phyloP scores from a whole-genome alignment of 2,797 vertebrate species.

The Neoniphon sammara region DNA sequence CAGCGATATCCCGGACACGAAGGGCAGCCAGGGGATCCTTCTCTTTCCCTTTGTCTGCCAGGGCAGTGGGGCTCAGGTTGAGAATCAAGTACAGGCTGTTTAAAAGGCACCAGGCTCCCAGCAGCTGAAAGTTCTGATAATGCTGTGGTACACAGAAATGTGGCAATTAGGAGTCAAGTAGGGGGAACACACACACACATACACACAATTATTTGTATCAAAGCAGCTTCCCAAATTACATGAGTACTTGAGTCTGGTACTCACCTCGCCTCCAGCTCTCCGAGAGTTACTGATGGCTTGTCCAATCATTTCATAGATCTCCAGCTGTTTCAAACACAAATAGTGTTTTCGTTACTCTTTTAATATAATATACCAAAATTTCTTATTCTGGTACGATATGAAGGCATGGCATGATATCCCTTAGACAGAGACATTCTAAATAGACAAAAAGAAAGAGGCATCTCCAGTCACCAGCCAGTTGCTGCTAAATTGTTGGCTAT shows the following conservation, averaged over 20 bases:
- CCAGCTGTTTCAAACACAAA: conserved; percentile 85
- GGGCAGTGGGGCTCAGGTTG: conserved; percentile 94
- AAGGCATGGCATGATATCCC: no score
- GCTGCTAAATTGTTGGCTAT: no score
- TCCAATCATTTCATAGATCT: conserved; percentile 99
- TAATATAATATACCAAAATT: not conserved
- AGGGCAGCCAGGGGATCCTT: conserved; percentile 97
- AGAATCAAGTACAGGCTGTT: conserved; percentile 98
- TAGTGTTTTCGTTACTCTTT: conserved; percentile 23
- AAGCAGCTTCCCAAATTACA: no score
- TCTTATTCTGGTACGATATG: no score
- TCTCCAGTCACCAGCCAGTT: no score
- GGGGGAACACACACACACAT: not conserved
- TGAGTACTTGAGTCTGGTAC: conserved; percentile 28
- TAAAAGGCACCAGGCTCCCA: conserved; percentile 97
- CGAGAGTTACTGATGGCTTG: conserved; percentile 97
- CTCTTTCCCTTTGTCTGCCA: conserved; percentile 99
- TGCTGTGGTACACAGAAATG: conserved; percentile 81
- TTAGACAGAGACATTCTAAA: no score
- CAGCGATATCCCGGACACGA: conserved; percentile 93
- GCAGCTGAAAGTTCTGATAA: conserved; percentile 99
- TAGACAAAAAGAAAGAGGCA: no score
- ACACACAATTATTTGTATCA: no score
- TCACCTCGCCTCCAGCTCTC: conserved; percentile 96
- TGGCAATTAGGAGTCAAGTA: no score